Evolutionary conservation across 35 echinoderm and acorn worm species (phyloP).

Genomic region (Strongylocentrotus purpuratus): DNA sequence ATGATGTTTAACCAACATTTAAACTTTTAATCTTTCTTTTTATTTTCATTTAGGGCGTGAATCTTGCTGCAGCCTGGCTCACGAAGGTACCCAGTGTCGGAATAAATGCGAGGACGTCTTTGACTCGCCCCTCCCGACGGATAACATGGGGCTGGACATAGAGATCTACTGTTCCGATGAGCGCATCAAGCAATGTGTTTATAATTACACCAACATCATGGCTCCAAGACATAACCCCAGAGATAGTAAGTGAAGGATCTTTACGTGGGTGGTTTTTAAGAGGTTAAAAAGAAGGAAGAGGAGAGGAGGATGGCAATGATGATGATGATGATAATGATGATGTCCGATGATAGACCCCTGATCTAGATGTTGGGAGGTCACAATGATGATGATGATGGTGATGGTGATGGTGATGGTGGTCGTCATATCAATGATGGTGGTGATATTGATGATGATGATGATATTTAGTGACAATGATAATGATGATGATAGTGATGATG

Average conservation of each 20-base stretch:
- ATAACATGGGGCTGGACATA: conserved; percentile 76
- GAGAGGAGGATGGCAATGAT: not conserved
- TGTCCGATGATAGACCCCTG: not conserved
- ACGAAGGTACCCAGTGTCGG: conserved; percentile 55
- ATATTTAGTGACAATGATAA: not conserved
- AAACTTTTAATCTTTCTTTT: not conserved
- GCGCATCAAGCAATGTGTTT: conserved; percentile 77
- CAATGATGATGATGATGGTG: not conserved
- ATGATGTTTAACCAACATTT: not conserved
- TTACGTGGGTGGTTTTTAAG: not conserved
- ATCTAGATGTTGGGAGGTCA: not conserved
- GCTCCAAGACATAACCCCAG: conserved; percentile 69
- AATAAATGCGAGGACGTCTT: conserved; percentile 76
- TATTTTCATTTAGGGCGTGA: conserved; percentile 63
- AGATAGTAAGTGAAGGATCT: conserved; percentile 76
- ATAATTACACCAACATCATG: conserved; percentile 78
- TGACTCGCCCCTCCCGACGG: conserved; percentile 62
- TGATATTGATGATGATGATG: not conserved
- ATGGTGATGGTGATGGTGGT: not conserved
- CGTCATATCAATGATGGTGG: not conserved
- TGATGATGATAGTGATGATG: not conserved
- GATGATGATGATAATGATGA: not conserved
- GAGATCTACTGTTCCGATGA: conserved; percentile 67
- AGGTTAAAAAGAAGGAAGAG: not conserved
- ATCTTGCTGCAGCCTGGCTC: conserved; percentile 72